Percentiles rank a stretch among this genome's conserved stretches.
phyloP scores from a whole-genome alignment of 1,140 invertebrate species.

The Drosophila asahinai region DNA sequence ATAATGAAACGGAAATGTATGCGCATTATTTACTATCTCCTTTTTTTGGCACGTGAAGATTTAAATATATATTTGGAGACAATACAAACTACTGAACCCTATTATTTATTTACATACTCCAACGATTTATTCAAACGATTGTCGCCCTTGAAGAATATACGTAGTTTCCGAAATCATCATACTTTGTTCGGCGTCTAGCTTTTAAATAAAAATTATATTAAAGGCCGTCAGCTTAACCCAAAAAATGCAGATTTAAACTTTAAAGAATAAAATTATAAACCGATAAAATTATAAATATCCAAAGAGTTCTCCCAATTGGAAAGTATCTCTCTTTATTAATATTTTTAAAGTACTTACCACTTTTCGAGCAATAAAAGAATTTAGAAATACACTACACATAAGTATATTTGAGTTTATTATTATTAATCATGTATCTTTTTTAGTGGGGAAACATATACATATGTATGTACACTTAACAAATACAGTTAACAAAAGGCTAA shows the following conservation, averaged over 20 bases:
- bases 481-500: conserved; percentile 54
- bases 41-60: not conserved
- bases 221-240: no score
- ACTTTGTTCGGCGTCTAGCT: no score
- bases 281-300: no score
- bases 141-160: no score
- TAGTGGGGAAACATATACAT: conserved; percentile 65
- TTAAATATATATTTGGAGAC: not conserved
- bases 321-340: no score
- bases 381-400: conserved; percentile 58
- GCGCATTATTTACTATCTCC: not conserved
- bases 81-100: no score
- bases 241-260: no score
- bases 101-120: no score
- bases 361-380: not conserved
- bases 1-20: not conserved
- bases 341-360: not conserved
- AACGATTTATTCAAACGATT: no score
- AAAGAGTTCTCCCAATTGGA: not conserved
- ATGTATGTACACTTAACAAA: conserved; percentile 71
- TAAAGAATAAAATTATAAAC: no score
- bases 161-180: no score
- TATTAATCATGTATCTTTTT: conserved; percentile 54
- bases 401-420: conserved; percentile 75
- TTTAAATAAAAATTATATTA: no score